A percentile compares a stretch with the other conserved stretches of the same genome.
Conservation (phyloP, 2,797 vertebrate genomes). For the Chromobotia macracanthus region DNA sequence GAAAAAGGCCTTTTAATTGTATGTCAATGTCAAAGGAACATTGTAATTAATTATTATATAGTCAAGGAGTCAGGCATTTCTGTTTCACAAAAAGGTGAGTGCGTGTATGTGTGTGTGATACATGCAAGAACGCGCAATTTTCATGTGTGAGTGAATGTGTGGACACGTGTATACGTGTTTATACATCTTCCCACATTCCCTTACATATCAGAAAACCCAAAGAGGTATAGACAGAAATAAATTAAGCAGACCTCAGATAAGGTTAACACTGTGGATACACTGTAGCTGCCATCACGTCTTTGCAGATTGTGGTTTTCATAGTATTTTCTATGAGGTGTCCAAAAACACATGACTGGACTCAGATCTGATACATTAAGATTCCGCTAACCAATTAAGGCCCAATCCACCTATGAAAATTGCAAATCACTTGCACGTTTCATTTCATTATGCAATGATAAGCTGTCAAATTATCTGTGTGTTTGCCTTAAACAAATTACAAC, state of each 20-base stretch:
- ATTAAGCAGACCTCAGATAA: neutral
- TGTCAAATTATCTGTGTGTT: slow-evolving; percentile 7
- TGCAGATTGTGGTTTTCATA: neutral
- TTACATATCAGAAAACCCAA: neutral
- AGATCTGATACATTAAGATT: neutral
- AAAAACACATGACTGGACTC: neutral
- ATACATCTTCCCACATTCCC: neutral
- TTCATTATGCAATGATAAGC: neutral
- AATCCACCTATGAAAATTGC: neutral
- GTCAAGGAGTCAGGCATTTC: slow-evolving; percentile 22
- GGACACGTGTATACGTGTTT: neutral
- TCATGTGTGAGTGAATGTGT: neutral
- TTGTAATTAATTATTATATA: slow-evolving; percentile 53
- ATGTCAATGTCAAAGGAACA: slow-evolving; percentile 53
- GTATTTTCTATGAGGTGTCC: neutral
- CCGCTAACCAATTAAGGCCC: neutral
- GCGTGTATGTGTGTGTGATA: neutral
- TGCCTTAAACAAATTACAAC: slow-evolving; percentile 18
- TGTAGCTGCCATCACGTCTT: neutral
- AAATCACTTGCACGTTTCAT: slow-evolving; percentile 5
- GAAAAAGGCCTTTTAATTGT: slow-evolving; percentile 53
- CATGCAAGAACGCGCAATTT: neutral
- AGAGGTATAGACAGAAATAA: neutral
- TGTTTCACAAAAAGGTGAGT: slow-evolving; percentile 25
- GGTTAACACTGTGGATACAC: neutral